Evolutionary conservation across 2,888 invertebrate genomes (phyloP), one percentile per base, ranked within the genome.

Genomic region (Lordiphosa andalusiaca): DNA sequence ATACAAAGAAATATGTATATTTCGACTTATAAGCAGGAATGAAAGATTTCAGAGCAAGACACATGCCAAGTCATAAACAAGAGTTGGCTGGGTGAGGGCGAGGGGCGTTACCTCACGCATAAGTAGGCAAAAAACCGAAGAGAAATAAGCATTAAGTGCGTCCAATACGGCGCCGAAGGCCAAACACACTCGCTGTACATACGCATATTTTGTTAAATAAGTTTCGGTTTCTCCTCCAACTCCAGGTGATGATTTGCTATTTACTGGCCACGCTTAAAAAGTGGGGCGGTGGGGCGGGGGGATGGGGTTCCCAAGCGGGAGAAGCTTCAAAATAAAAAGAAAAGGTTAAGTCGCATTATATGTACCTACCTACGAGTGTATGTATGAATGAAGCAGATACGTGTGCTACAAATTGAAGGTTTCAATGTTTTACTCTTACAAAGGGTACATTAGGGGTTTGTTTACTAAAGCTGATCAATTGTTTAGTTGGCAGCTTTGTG

Each of bases 191-290:
- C 46, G 35, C 30, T 30, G 30, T 62, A 37, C 36, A 30, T 30
- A 65, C 66, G 66, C 65, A 68, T 59, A 69, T 68, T 55, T 47
- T 16, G 16, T 16, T 59, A 56, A 59, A 58, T 60, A 33, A 53
- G 47, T 55, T 61, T 41, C 50, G 36, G 48, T 59, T 53, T 59
- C 51, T 44, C 25, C 36, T 52, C 41, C 38, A 37, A 56, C 67
- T 33, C 44, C 71, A 74, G 77, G 74, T 77, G 74, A 77, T 74
- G 74, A 73, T 77, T 76, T 77, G 74, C 74, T 62, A 64, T 74
- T 74, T 71, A 64, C 53, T 44, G 56, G 52, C 38, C 39, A 30
- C 19, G 50, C 30, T 16, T 9, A 48, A 44, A 19, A 42, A 2
- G 16, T 2, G 16, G 16, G 1, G 33, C 39, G 44, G n/a, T 23